These are phyloP conservation scores for Hirtodrosophila alboralis DNA, from an alignment of 2,888 invertebrate species.

Conservation along the genomic window DNA sequence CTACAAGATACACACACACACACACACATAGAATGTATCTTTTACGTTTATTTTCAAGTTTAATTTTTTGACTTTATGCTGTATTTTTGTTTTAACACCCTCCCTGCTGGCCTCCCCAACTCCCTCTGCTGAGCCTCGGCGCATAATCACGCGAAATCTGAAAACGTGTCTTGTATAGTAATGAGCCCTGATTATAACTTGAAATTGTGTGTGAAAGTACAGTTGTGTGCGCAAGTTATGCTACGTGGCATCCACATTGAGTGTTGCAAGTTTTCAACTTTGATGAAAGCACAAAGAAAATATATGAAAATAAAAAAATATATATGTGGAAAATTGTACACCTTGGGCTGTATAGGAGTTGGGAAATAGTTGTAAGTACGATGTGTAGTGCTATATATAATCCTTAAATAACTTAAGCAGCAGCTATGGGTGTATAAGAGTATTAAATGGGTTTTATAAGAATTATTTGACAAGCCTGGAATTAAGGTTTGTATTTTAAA, in stretches of 20 bases:
- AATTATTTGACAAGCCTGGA: too few relatives aligned
- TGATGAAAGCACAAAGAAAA: constrained; percentile 20
- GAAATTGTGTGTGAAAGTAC: constrained; percentile 79
- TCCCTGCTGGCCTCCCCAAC: constrained; percentile 6
- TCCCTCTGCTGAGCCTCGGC: constrained; percentile 60
- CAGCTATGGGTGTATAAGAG: too few relatives aligned
- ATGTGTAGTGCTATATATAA: background rate
- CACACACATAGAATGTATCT: constrained; percentile 70
- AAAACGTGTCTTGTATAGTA: constrained; percentile 81
- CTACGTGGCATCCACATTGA: constrained; percentile 56
- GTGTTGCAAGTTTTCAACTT: constrained; percentile 23
- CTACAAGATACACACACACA: too few relatives aligned
- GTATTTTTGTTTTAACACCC: constrained; percentile 14
- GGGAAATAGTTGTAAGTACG: background rate
- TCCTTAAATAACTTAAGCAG: background rate
- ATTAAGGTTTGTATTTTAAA: too few relatives aligned
- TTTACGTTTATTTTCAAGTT: constrained; percentile 78
- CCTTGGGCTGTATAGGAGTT: background rate
- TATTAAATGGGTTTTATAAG: background rate
- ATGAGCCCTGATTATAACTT: constrained; percentile 80
- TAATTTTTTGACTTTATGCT: constrained; percentile 70
- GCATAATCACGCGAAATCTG: constrained; percentile 81
- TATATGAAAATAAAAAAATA: too few relatives aligned
- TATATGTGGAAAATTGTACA: constrained; percentile 9
- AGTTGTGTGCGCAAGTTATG: constrained; percentile 77